Evolutionary conservation across 2,797 vertebrate genomes (phyloP).

Genomic region (Pangasius djambal): DNA sequence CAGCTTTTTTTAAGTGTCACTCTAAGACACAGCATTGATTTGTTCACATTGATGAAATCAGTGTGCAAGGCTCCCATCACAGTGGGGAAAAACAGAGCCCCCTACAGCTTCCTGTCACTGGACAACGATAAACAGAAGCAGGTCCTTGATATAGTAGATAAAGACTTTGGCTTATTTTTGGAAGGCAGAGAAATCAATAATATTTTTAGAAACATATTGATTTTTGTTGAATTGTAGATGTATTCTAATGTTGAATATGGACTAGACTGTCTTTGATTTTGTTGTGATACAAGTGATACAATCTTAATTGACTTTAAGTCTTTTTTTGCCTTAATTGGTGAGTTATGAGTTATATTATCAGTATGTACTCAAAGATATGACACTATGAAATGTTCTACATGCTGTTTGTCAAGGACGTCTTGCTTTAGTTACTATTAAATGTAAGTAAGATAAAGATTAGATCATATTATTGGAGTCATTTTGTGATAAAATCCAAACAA

Average conservation of each 20-base stretch:
- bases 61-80: constrained; percentile 35
- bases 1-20: constrained; percentile 57
- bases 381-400: background rate
- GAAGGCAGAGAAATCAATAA: constrained; percentile 17
- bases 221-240: constrained; percentile 1
- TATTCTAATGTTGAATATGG: too few species aligned
- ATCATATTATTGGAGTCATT: background rate
- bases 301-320: background rate
- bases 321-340: background rate
- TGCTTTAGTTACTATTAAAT: background rate
- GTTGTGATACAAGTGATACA: background rate
- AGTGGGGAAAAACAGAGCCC: constrained; percentile 39
- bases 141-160: constrained; percentile 1
- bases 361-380: background rate
- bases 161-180: constrained; percentile 15
- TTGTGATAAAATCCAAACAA: background rate
- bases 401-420: background rate
- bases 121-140: constrained; percentile 25
- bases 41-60: constrained; percentile 47
- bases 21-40: constrained; percentile 52
- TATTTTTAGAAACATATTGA: background rate
- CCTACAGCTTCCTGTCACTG: constrained; percentile 31
- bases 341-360: background rate
- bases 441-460: background rate
- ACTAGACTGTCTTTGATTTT: background rate